Evolutionary conservation across 92 coral and sea anemone species (phyloP).

Genomic region (Epizoanthus illoricatus): DNA sequence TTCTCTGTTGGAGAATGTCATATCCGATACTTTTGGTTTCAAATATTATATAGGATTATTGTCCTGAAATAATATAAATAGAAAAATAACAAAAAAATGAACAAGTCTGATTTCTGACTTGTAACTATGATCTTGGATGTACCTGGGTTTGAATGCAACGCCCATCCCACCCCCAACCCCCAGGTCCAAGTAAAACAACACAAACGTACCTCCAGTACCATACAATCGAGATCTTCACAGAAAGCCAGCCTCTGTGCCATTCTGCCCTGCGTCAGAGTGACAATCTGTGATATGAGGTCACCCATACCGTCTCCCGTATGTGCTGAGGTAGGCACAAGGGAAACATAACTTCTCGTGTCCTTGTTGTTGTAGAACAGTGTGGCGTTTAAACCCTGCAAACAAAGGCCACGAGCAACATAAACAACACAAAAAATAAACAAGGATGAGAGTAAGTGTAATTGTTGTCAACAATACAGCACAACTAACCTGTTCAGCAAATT

Average conservation of each 20-base stretch:
- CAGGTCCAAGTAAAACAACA: neutral
- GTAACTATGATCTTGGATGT: too few relatives aligned
- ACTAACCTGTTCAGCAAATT: slow-evolving; percentile 93
- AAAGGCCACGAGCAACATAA: neutral
- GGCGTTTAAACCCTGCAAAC: slow-evolving; percentile 81
- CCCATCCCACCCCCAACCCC: too few relatives aligned
- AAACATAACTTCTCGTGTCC: slow-evolving; percentile 86
- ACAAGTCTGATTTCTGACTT: too few relatives aligned
- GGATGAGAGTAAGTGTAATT: neutral
- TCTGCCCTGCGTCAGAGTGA: slow-evolving; percentile 81
- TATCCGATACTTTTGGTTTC: too few relatives aligned
- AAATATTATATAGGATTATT: too few relatives aligned
- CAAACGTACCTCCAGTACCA: slow-evolving; percentile 85
- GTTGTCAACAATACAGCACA: neutral
- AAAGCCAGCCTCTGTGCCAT: slow-evolving; percentile 83
- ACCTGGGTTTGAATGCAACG: too few relatives aligned
- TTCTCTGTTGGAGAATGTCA: too few relatives aligned
- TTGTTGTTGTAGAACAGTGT: slow-evolving; percentile 84
- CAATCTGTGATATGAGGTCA: slow-evolving; percentile 90
- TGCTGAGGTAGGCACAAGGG: slow-evolving; percentile 95
- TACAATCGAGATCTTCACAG: slow-evolving; percentile 86
- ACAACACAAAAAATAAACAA: neutral
- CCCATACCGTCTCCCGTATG: slow-evolving; percentile 99
- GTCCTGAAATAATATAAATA: too few relatives aligned
- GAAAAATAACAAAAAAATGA: too few relatives aligned